Conservation (phyloP, 2,797 vertebrate genomes). For the Myoxocephalus aenaeus region DNA sequence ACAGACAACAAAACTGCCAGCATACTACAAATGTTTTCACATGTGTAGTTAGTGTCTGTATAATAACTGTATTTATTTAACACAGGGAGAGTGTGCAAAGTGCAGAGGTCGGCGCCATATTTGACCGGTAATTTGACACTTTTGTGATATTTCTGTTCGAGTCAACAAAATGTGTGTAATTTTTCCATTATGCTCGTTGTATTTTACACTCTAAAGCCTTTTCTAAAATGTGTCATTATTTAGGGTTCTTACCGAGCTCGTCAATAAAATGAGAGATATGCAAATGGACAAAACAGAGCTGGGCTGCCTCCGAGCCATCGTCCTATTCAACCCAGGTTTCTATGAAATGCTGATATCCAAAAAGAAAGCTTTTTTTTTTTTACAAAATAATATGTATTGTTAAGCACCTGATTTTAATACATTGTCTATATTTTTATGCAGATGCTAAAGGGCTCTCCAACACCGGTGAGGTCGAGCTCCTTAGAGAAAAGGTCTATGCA, state of each 20-base stretch:
- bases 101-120: conserved; percentile 95
- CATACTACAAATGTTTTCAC: not conserved
- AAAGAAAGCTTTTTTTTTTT: not conserved
- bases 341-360: not conserved
- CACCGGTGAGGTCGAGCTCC: conserved; percentile 93
- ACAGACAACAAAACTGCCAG: not conserved
- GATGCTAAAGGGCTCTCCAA: conserved; percentile 98
- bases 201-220: not conserved
- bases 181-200: not conserved
- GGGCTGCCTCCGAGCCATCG: conserved; percentile 96
- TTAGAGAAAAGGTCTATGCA: conserved; percentile 96
- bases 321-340: conserved; percentile 96
- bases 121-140: conserved; percentile 86
- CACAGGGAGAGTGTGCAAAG: conserved; percentile 91
- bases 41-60: not conserved
- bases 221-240: conserved; percentile 9
- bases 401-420: not conserved
- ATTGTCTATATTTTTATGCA: conserved; percentile 58
- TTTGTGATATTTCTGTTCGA: not conserved
- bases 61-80: conserved; percentile 27
- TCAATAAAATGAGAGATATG: conserved; percentile 99
- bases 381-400: not conserved
- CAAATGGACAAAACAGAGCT: conserved; percentile 99
- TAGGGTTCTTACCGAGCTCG: conserved; percentile 96
- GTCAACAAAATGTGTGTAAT: accelerated